Evolutionary conservation across 1,140 invertebrate species (phyloP).

Genomic region (Drosophila kikkawai): DNA sequence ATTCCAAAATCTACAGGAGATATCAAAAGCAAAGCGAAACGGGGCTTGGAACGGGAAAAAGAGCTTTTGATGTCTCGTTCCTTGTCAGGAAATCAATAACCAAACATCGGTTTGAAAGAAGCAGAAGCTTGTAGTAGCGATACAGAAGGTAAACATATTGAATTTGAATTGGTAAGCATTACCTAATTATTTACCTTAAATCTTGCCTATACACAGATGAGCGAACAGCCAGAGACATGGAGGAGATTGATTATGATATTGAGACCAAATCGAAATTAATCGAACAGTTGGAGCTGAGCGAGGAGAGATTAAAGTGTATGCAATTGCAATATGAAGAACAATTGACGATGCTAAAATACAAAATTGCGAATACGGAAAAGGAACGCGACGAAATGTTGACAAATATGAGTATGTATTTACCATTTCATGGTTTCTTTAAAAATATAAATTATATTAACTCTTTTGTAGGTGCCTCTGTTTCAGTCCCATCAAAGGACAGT

Average conservation of each 20-base stretch:
- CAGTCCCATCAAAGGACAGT: slow-evolving; percentile 89
- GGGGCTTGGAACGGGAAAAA: slow-evolving; percentile 86
- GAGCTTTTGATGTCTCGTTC: slow-evolving; percentile 72
- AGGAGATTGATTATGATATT: slow-evolving; percentile 95
- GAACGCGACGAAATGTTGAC: slow-evolving; percentile 97
- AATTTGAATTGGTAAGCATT: too few species aligned
- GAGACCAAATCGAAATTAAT: slow-evolving; percentile 97
- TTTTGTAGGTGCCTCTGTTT: slow-evolving; percentile 37
- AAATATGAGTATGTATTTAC: slow-evolving; percentile 62
- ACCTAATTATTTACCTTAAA: too few species aligned
- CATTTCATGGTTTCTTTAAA: neutral
- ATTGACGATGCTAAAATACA: slow-evolving; percentile 92
- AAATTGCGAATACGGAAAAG: slow-evolving; percentile 95
- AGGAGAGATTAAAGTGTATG: slow-evolving; percentile 93
- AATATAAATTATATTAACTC: neutral
- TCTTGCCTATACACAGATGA: slow-evolving; percentile 36
- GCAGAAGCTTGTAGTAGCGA: slow-evolving; percentile 84
- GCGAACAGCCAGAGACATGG: slow-evolving; percentile 89
- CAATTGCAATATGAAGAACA: slow-evolving; percentile 97
- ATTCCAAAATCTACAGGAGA: slow-evolving; percentile 39
- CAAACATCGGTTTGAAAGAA: slow-evolving; percentile 87
- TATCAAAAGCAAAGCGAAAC: slow-evolving; percentile 87
- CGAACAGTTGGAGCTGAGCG: slow-evolving; percentile 95
- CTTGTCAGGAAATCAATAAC: slow-evolving; percentile 67
- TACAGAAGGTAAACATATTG: slow-evolving; percentile 84